Conservation (phyloP, 2,113 vertebrate species). For the Corydoras sp. region DNA sequence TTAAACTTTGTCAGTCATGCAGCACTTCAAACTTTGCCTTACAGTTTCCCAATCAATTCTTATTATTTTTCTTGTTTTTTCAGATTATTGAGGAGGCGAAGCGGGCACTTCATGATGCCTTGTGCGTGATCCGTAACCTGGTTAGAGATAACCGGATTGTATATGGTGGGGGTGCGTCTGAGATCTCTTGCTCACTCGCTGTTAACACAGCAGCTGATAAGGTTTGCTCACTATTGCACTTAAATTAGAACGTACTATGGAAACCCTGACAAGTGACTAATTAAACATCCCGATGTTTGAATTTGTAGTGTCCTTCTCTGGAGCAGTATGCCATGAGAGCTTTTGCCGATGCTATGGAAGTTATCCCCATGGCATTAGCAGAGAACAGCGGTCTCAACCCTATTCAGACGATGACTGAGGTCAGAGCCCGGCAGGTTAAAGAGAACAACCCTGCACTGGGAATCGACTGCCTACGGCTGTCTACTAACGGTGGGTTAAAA, state of each 20-base stretch:
- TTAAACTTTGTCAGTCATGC: too few relatives aligned
- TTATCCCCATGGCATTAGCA: slow-evolving; percentile 89
- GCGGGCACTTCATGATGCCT: slow-evolving; percentile 89
- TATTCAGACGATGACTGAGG: slow-evolving; percentile 93
- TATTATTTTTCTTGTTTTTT: neutral
- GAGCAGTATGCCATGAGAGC: slow-evolving; percentile 97
- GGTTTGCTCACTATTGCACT: slow-evolving; percentile 53
- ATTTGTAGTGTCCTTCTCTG: slow-evolving; percentile 86
- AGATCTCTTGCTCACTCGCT: slow-evolving; percentile 88
- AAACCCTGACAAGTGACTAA: too few relatives aligned
- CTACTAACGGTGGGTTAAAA: slow-evolving; percentile 78
- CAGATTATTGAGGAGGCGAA: slow-evolving; percentile 98
- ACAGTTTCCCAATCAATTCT: too few relatives aligned
- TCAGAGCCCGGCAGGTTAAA: slow-evolving; percentile 85
- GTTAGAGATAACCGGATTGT: slow-evolving; percentile 89
- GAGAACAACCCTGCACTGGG: slow-evolving; percentile 85
- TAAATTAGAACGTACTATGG: too few relatives aligned
- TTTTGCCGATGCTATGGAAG: slow-evolving; percentile 91
- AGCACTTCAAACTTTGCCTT: too few relatives aligned
- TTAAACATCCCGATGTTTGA: too few relatives aligned
- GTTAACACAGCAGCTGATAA: slow-evolving; percentile 90
- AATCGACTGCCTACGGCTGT: slow-evolving; percentile 86
- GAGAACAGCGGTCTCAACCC: slow-evolving; percentile 95
- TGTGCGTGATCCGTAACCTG: slow-evolving; percentile 95
- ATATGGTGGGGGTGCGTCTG: slow-evolving; percentile 90